Conservation (phyloP, 2,113 vertebrate genomes). For the Todiramphus saurophagus region DNA sequence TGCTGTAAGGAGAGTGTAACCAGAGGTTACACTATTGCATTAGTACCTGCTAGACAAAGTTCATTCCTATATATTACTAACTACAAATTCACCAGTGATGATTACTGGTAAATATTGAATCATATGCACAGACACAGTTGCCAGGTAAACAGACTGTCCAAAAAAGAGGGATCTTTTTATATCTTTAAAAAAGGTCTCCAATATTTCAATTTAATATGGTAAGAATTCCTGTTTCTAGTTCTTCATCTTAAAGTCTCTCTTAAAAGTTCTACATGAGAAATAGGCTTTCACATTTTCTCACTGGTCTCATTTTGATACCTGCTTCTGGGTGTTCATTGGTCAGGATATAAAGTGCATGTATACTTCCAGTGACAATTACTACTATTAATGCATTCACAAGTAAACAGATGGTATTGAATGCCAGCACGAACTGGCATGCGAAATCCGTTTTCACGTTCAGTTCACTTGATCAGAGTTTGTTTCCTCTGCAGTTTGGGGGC, state of each 20-base stretch:
- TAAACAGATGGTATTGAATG: not conserved
- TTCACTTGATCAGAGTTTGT: not conserved
- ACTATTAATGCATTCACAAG: not conserved
- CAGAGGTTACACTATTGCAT: not conserved
- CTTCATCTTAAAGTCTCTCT: not conserved
- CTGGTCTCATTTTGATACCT: not conserved
- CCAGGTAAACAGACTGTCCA: not conserved
- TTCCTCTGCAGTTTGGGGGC: not conserved
- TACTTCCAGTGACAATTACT: not conserved
- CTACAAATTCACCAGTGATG: not conserved
- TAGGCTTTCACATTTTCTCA: not conserved
- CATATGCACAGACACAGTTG: not conserved
- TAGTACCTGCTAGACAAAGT: not conserved
- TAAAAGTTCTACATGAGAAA: not conserved
- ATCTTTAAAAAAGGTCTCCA: not conserved
- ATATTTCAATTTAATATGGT: not conserved
- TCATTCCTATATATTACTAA: not conserved
- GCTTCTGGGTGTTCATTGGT: not conserved
- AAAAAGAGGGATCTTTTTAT: not conserved
- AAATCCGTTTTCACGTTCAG: not conserved
- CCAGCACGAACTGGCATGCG: too few relatives aligned
- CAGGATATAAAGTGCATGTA: not conserved
- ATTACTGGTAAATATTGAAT: not conserved
- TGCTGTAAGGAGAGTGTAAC: not conserved
- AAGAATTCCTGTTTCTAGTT: not conserved